These are phyloP conservation scores for Charanyca ferruginea DNA, from an alignment of 2,888 invertebrate species.

Conservation along the genomic window DNA sequence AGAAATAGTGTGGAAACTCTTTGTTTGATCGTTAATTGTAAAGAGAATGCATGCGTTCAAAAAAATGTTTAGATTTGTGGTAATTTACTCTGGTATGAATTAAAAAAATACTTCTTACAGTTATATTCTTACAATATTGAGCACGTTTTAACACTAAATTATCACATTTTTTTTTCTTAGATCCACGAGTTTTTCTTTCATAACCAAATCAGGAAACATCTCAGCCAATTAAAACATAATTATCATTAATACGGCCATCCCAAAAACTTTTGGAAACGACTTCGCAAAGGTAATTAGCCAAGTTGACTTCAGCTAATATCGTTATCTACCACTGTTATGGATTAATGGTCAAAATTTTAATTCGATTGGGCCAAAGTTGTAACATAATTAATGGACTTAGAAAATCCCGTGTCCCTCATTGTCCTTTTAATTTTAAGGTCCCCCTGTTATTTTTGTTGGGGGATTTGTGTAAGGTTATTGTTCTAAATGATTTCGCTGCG, in stretches of 20 bases:
- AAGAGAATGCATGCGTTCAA: conserved; percentile 46
- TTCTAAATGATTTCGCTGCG: conserved; percentile 41
- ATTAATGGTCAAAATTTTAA: conserved; percentile 62
- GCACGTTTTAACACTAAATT: not conserved
- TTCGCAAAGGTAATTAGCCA: conserved; percentile 58
- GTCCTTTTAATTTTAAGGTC: conserved; percentile 51
- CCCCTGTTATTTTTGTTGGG: conserved; percentile 36
- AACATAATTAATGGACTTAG: conserved; percentile 57
- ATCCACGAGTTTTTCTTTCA: conserved; percentile 16
- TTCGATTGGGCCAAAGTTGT: conserved; percentile 55
- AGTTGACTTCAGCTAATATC: conserved; percentile 58
- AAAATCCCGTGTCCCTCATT: conserved; percentile 37
- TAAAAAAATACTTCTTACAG: no score
- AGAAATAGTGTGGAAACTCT: conserved; percentile 56
- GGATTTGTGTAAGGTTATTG: conserved; percentile 51
- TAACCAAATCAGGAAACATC: conserved; percentile 42
- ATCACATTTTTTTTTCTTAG: not conserved
- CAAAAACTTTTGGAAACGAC: conserved; percentile 45
- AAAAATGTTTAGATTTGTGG: conserved; percentile 21
- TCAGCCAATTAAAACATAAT: conserved; percentile 60
- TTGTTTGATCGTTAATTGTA: conserved; percentile 45
- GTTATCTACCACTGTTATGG: conserved; percentile 58
- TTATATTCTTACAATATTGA: conserved; percentile 1
- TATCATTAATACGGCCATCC: conserved; percentile 48
- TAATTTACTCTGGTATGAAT: conserved; percentile 31